These are phyloP conservation scores for Sebastes dallii DNA, from an alignment of 2,797 vertebrate species.

Conservation along the genomic window DNA sequence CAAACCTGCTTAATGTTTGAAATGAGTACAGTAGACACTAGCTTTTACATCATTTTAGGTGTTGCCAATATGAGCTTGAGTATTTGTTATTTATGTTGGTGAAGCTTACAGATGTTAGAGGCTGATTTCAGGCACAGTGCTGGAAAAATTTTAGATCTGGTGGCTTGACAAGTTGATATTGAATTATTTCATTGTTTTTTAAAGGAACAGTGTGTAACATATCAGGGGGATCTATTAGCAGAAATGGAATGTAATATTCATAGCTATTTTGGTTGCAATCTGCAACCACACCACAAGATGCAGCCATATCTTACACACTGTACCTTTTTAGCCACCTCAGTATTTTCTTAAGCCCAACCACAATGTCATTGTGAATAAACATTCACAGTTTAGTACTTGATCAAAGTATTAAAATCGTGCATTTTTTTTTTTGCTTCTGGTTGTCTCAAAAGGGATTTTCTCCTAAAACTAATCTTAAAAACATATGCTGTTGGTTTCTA, in stretches of 20 bases:
- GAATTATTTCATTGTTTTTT: background rate
- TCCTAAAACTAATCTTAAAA: background rate
- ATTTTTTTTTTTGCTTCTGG: background rate
- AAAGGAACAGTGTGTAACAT: too few relatives aligned
- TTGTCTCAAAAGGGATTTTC: background rate
- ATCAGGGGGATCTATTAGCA: too few relatives aligned
- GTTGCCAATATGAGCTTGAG: background rate
- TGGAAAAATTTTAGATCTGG: background rate
- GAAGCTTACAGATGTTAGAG: background rate
- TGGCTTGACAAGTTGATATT: background rate
- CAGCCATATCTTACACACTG: too few relatives aligned
- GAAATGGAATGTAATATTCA: too few relatives aligned
- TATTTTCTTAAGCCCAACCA: background rate
- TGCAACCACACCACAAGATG: too few relatives aligned
- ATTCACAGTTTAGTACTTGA: too few relatives aligned
- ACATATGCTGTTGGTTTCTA: constrained; percentile 8
- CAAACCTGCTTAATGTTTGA: background rate
- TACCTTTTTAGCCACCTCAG: too few relatives aligned
- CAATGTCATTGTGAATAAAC: background rate
- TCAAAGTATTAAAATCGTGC: too few relatives aligned
- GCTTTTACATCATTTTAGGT: background rate
- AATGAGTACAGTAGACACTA: background rate
- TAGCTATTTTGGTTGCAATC: too few relatives aligned
- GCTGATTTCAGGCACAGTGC: background rate
- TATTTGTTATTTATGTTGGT: background rate